Percentiles rank a stretch among this genome's conserved stretches.
These are phyloP conservation scores for Stomatorhinus ivindoensis DNA, from an alignment of 2,113 vertebrate species.

Conservation along the genomic window DNA sequence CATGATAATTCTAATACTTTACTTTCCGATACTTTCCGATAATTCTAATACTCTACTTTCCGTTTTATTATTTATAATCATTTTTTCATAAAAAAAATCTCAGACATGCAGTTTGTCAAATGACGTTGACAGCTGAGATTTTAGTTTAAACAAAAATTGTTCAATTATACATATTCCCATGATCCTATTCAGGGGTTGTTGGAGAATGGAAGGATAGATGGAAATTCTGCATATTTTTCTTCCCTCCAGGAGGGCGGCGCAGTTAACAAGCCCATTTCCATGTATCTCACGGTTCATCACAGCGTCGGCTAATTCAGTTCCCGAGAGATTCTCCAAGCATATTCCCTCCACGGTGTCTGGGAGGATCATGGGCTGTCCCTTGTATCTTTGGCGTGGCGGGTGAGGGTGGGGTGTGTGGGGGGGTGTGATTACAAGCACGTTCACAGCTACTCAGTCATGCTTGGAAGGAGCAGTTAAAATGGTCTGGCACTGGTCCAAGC, in stretches of 20 bases:
- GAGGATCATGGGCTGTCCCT: background rate
- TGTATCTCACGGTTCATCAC: background rate
- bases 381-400: background rate
- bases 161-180: background rate
- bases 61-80: background rate
- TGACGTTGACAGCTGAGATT: background rate
- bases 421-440: background rate
- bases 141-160: background rate
- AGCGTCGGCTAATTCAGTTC: background rate
- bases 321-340: background rate
- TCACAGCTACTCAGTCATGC: background rate
- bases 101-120: background rate
- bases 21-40: background rate
- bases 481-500: constrained; percentile 17
- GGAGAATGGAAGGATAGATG: background rate
- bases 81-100: background rate
- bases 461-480: background rate
- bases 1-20: background rate
- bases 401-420: background rate
- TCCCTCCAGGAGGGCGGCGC: background rate
- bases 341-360: background rate
- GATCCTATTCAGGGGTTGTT: background rate
- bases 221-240: background rate
- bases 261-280: background rate
- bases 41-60: background rate